Evolutionary conservation across 1,140 invertebrate genomes (phyloP).

Genomic region (Drosophila baimaii): DNA sequence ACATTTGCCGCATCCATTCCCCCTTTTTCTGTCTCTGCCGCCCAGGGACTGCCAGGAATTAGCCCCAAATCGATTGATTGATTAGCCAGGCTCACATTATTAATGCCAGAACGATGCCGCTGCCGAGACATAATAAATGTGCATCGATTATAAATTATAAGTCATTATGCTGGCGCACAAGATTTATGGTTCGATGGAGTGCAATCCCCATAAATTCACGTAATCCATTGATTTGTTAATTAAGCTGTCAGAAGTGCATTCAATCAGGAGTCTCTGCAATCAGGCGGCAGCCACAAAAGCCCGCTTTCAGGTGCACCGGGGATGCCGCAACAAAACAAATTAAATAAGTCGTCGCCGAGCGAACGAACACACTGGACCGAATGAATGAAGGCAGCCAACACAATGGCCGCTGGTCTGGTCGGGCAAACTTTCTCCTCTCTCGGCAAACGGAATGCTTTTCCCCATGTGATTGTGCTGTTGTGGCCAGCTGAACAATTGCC

Average conservation of each 20-base stretch:
- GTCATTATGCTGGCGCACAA: slow-evolving; percentile 13
- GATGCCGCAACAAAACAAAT: slow-evolving; percentile 44
- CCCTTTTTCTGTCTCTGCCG: neutral
- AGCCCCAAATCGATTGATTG: slow-evolving; percentile 45
- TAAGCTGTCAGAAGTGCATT: slow-evolving; percentile 34
- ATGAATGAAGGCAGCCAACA: slow-evolving; percentile 2
- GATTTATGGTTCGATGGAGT: slow-evolving; percentile 28
- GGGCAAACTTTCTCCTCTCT: slow-evolving; percentile 30
- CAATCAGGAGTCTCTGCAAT: slow-evolving; percentile 27
- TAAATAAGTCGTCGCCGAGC: slow-evolving; percentile 46
- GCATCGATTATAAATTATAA: slow-evolving; percentile 37
- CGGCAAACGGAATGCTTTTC: slow-evolving; percentile 26
- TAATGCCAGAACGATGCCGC: slow-evolving; percentile 6
- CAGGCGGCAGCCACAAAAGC: slow-evolving; percentile 22
- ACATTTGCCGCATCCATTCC: neutral
- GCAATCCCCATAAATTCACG: slow-evolving; percentile 22
- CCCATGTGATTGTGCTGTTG: slow-evolving; percentile 42
- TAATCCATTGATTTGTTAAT: slow-evolving; percentile 40
- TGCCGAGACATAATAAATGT: slow-evolving; percentile 30
- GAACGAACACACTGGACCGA: neutral
- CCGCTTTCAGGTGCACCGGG: slow-evolving; percentile 27
- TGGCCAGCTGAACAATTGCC: slow-evolving; percentile 43
- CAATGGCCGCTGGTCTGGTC: slow-evolving; percentile 35
- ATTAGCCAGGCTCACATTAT: slow-evolving; percentile 34
- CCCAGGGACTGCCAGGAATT: slow-evolving; percentile 1